phyloP scores from a whole-genome alignment of 2,797 vertebrate species.

The Tauraco hartlaubi region DNA sequence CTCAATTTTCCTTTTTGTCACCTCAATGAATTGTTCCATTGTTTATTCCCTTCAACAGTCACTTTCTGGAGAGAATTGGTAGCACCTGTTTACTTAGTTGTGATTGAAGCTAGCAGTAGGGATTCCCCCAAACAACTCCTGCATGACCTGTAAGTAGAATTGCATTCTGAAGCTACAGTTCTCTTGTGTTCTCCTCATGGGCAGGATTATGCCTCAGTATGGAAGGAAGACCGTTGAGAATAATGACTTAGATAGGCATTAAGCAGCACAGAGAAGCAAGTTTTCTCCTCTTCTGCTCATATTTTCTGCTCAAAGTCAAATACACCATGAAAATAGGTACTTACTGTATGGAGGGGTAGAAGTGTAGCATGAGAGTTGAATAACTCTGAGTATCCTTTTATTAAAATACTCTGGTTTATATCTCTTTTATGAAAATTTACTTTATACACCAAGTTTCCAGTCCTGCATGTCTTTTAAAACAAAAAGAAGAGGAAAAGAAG shows the following conservation, averaged over 20 bases:
- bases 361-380: neutral
- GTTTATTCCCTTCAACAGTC: neutral
- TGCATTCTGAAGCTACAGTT: neutral
- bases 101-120: neutral
- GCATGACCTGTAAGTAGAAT: neutral
- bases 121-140: neutral
- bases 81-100: neutral
- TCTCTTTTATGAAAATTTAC: neutral
- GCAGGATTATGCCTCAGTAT: neutral
- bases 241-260: neutral
- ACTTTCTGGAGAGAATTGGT: neutral
- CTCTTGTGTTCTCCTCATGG: fast-evolving
- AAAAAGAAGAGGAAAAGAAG: neutral
- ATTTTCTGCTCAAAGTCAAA: neutral
- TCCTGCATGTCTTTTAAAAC: neutral
- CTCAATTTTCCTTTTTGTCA: neutral
- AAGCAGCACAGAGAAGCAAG: neutral
- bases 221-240: neutral
- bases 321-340: neutral
- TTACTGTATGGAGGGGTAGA: fast-evolving
- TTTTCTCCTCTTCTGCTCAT: neutral
- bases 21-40: neutral
- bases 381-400: neutral
- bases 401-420: neutral
- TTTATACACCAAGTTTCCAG: neutral